Evolutionary conservation across 2,113 vertebrate genomes (phyloP), one percentile per base, ranked within the genome.

Genomic region (Epinephelus moara): DNA sequence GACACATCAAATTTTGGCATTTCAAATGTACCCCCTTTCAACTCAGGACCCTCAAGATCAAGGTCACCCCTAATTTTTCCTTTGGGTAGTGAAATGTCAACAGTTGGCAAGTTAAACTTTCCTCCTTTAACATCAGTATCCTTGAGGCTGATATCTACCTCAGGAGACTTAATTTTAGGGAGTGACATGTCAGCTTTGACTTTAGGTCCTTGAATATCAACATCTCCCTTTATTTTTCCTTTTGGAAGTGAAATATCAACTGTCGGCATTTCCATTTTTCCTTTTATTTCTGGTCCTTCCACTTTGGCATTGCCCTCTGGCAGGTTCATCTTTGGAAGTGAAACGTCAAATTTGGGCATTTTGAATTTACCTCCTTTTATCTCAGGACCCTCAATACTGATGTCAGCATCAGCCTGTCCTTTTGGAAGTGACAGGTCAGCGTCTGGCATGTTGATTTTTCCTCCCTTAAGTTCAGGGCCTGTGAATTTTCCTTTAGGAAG

Each of bases 51-150:
- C 19, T 88, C 56, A 64, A 88, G 2, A 53, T 81, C 68, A 10
- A 89, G 33, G 18, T 82, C 86, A 52, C 42, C 70, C 2, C 70
- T 82, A 59, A n/a, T 2, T 33, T 93, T 93, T 3, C 84, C 89
- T 60, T 92, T 88, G 0, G 94, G 93, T 2, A 94, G 71, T 0
- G 93, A 93, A 2, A 96, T 59, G 18, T 94, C 80, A 3, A 93
- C 53, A 49, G 88, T 82, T 0, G 94, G 93, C 4, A 95, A 79
- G 13, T 88, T 86, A 1, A 95, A 76, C 81, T 37, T 91, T 27
- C 91, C 47, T 12, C 86, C 18, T 90, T 88, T 9, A 27, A 70
- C 50, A 67, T 76, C 75, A 5, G 79, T 75, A 30, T 62, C 62
- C 6, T 87, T 15, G 0, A 85, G 21, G 8, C 0, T 84, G 6